These are phyloP conservation scores for Leptosomus discolor DNA, from an alignment of 2,113 vertebrate genomes.

Conservation along the genomic window DNA sequence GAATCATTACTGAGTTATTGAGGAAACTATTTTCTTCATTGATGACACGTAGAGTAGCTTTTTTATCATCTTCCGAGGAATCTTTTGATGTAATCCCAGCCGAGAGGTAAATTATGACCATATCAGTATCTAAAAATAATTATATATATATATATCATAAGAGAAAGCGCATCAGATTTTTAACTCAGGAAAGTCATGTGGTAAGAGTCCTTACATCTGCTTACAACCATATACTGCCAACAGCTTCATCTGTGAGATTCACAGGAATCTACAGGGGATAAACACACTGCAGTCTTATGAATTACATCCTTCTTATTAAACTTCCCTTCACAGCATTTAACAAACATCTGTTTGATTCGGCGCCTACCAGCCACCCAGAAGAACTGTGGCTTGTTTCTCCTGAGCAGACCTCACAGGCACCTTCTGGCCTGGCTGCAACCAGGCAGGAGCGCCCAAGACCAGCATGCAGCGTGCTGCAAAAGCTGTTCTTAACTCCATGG, in stretches of 20 bases:
- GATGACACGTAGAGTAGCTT: slow-evolving; percentile 90
- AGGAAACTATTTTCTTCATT: slow-evolving; percentile 92
- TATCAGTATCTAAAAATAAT: slow-evolving; percentile 85
- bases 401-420: neutral
- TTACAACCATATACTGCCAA: neutral
- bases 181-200: rapidly evolving
- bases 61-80: slow-evolving; percentile 91
- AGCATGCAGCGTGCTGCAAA: neutral
- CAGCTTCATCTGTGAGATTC: neutral
- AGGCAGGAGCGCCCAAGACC: rapidly evolving
- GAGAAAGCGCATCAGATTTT: neutral
- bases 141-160: neutral
- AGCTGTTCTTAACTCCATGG: neutral
- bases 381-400: neutral
- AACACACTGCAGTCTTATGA: neutral
- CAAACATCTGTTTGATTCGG: neutral
- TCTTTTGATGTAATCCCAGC: slow-evolving; percentile 92
- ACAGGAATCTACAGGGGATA: neutral
- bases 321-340: neutral
- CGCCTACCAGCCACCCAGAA: neutral
- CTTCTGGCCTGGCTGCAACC: neutral
- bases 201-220: neutral
- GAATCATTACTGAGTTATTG: slow-evolving; percentile 99
- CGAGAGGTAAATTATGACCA: slow-evolving; percentile 95
- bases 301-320: neutral